A percentile compares a stretch with the other conserved stretches of the same genome.
These are phyloP conservation scores for Huso huso DNA, from an alignment of 2,797 vertebrate species.

Conservation along the genomic window DNA sequence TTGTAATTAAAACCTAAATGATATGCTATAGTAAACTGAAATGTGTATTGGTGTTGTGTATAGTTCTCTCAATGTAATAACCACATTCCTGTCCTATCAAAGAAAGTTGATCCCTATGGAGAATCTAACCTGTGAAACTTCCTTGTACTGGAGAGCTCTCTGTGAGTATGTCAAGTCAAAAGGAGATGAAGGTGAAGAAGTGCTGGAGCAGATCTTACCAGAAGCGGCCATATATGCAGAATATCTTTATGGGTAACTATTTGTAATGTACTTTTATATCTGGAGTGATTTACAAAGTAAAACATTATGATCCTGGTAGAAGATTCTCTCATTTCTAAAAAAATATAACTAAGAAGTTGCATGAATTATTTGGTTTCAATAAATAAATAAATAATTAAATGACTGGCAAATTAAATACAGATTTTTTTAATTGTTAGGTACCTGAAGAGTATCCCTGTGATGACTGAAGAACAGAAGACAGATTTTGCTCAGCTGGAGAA, in stretches of 20 bases:
- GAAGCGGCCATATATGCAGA: slow-evolving; percentile 77
- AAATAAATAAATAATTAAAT: slow-evolving; percentile 7
- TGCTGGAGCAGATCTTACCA: slow-evolving; percentile 78
- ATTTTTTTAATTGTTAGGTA: slow-evolving; percentile 38
- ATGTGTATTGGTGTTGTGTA: slow-evolving; percentile 5
- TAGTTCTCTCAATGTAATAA: slow-evolving; percentile 1
- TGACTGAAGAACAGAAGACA: slow-evolving; percentile 73
- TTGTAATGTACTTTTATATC: not conserved
- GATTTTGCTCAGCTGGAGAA: slow-evolving; percentile 78
- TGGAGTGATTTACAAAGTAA: too few species aligned
- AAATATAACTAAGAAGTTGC: too few species aligned
- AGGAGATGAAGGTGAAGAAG: slow-evolving; percentile 78
- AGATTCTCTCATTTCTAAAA: too few species aligned
- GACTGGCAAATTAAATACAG: not conserved
- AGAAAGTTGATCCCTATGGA: slow-evolving; percentile 78
- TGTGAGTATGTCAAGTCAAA: slow-evolving; percentile 81
- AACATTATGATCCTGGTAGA: too few species aligned
- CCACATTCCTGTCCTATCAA: not conserved
- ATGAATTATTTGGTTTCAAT: too few species aligned
- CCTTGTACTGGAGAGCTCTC: slow-evolving; percentile 80
- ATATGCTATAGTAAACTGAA: too few species aligned
- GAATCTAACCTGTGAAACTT: slow-evolving; percentile 75
- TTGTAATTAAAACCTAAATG: too few species aligned
- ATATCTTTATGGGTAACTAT: slow-evolving; percentile 76
- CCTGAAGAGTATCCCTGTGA: slow-evolving; percentile 66